phyloP scores from a whole-genome alignment of 2,797 vertebrate species.

The Oophaga sylvatica region DNA sequence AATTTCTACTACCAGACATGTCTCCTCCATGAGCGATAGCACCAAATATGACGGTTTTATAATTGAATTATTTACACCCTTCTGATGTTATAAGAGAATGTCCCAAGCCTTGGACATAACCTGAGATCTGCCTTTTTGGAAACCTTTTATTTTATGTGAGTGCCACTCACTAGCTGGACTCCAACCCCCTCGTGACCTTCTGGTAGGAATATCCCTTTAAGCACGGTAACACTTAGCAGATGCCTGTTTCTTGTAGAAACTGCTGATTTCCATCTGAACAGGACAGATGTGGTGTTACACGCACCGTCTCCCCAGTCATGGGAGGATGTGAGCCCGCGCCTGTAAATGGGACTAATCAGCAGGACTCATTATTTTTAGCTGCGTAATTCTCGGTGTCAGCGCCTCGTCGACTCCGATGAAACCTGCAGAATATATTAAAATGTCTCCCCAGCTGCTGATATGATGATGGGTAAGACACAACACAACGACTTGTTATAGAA shows the following conservation, averaged over 20 bases:
- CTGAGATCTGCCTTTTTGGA: too few species aligned
- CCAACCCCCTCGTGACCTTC: neutral
- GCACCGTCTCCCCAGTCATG: neutral
- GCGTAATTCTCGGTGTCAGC: conserved; percentile 12
- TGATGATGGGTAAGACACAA: neutral
- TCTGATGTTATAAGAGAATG: too few species aligned
- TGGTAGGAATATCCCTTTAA: neutral
- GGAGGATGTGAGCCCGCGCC: neutral
- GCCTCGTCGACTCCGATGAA: neutral
- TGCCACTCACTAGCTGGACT: too few species aligned
- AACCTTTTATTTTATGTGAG: too few species aligned
- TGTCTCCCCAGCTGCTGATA: neutral
- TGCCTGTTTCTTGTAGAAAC: neutral
- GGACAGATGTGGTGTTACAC: neutral
- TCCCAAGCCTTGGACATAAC: too few species aligned
- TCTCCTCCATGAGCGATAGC: too few species aligned
- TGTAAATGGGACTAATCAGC: conserved; percentile 18
- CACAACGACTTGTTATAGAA: neutral
- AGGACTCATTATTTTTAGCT: conserved; percentile 14
- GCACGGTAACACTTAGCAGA: neutral
- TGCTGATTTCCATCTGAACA: conserved; percentile 15
- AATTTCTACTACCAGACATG: too few species aligned
- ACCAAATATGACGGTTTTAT: too few species aligned
- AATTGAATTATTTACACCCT: too few species aligned
- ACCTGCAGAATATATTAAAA: conserved; percentile 1